Percentiles rank a stretch among this genome's conserved stretches.
Conservation (phyloP, 1,140 invertebrate species). For the Nymphalis io region DNA sequence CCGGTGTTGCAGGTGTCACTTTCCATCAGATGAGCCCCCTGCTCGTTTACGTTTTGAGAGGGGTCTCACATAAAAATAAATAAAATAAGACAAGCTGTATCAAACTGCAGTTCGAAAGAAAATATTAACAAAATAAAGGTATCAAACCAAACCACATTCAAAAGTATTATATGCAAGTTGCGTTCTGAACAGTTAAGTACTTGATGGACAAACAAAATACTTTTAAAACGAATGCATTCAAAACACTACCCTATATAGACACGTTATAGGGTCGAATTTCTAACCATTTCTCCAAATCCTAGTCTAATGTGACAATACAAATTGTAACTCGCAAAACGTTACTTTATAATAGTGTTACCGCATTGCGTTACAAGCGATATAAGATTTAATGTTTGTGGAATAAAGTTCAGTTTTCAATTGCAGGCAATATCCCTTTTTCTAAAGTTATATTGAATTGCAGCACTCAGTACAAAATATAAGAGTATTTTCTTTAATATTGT, state of each 20-base stretch:
- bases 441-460: slow-evolving; percentile 34
- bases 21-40: too few relatives aligned
- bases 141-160: slow-evolving; percentile 1
- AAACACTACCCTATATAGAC: neutral
- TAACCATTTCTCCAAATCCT: slow-evolving; percentile 27
- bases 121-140: neutral
- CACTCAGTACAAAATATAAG: slow-evolving; percentile 45
- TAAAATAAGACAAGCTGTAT: neutral
- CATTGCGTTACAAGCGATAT: slow-evolving; percentile 23
- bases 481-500: slow-evolving; percentile 39
- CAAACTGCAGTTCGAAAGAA: neutral
- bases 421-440: slow-evolving; percentile 7
- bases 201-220: slow-evolving; percentile 13
- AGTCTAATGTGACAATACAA: slow-evolving; percentile 52
- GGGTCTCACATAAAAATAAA: too few relatives aligned
- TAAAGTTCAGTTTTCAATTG: slow-evolving; percentile 19
- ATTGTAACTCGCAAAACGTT: slow-evolving; percentile 45
- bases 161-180: slow-evolving; percentile 25
- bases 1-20: too few relatives aligned
- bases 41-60: too few relatives aligned
- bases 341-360: slow-evolving; percentile 31
- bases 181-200: slow-evolving; percentile 4
- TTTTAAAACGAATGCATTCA: neutral
- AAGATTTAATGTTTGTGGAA: slow-evolving; percentile 11
- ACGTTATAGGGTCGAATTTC: slow-evolving; percentile 19